Percentiles rank a stretch among this genome's conserved stretches.
These are phyloP conservation scores for Chloebia gouldiae DNA, from an alignment of 2,113 vertebrate species.

Conservation along the genomic window DNA sequence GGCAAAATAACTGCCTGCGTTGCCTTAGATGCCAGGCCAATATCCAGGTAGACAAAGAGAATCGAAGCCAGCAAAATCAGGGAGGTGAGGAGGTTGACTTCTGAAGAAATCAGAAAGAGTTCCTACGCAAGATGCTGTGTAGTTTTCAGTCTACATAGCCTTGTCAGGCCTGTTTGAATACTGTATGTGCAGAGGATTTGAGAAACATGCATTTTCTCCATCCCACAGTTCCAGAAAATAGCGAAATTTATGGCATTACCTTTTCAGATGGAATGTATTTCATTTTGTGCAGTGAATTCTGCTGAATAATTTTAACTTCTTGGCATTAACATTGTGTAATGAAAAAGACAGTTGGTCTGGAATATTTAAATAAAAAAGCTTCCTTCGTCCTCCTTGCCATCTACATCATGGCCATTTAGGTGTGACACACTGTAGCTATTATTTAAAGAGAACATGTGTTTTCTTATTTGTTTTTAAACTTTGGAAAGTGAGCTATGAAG, in stretches of 20 bases:
- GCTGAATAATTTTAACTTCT: background rate
- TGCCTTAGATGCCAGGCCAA: background rate
- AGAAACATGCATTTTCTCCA: background rate
- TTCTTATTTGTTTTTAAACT: background rate
- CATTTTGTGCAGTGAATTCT: background rate
- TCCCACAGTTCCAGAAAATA: background rate
- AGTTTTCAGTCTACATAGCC: background rate
- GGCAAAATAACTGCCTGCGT: rapidly evolving
- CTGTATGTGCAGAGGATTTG: background rate
- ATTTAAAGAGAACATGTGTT: background rate
- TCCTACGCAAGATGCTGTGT: background rate
- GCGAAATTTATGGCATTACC: background rate
- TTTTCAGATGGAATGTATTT: background rate
- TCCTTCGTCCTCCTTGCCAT: background rate
- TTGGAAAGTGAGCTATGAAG: background rate
- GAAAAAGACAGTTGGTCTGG: background rate
- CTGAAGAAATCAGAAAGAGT: background rate
- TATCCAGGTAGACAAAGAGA: background rate
- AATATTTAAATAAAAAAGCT: background rate
- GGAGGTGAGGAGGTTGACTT: background rate
- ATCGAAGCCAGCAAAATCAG: background rate
- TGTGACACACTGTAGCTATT: background rate
- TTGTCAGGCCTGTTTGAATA: background rate
- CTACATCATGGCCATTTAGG: background rate
- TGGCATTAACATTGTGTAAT: background rate